Evolutionary conservation across 2,113 vertebrate species (phyloP).

Genomic region (Nothobranchius furzeri): DNA sequence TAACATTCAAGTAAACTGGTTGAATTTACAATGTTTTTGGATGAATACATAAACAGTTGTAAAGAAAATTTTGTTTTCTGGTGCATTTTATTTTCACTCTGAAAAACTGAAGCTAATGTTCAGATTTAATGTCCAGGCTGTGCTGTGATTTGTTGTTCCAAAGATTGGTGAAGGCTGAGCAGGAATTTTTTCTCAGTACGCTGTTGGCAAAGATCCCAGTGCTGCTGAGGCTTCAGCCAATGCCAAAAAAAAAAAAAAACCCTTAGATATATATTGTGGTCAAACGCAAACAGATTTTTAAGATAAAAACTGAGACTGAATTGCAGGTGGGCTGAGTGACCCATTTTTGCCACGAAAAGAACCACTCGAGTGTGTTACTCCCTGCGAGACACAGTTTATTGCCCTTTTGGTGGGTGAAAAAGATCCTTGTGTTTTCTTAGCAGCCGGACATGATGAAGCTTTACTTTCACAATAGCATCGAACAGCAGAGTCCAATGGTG

Average conservation of each 20-base stretch:
- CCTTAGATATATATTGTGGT: slow-evolving; percentile 8
- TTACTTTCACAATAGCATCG: slow-evolving; percentile 59
- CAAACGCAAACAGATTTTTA: slow-evolving; percentile 23
- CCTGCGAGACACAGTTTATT: slow-evolving; percentile 54
- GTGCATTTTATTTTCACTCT: slow-evolving; percentile 17
- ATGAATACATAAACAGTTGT: too few relatives aligned
- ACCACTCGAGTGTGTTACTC: slow-evolving; percentile 46
- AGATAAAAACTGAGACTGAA: slow-evolving; percentile 10
- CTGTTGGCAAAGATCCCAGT: slow-evolving; percentile 38
- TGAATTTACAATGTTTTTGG: too few relatives aligned
- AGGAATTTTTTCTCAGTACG: slow-evolving; percentile 26
- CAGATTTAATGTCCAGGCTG: slow-evolving; percentile 45
- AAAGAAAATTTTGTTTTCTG: slow-evolving; percentile 7
- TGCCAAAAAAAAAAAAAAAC: slow-evolving; percentile 27
- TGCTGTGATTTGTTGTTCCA: slow-evolving; percentile 44
- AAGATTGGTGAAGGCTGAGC: slow-evolving; percentile 38
- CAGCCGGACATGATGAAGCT: slow-evolving; percentile 35
- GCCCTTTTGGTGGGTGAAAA: slow-evolving; percentile 62
- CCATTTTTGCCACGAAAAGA: slow-evolving; percentile 10
- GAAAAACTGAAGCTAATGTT: slow-evolving; percentile 31
- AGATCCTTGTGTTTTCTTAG: slow-evolving; percentile 59
- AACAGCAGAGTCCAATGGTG: slow-evolving; percentile 19
- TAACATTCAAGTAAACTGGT: too few relatives aligned
- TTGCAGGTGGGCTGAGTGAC: slow-evolving; percentile 31
- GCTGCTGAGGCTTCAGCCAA: slow-evolving; percentile 14